A percentile compares a stretch with the other conserved stretches of the same genome.
phyloP scores from a whole-genome alignment of 2,797 vertebrate species.

The Okamejei kenojei region DNA sequence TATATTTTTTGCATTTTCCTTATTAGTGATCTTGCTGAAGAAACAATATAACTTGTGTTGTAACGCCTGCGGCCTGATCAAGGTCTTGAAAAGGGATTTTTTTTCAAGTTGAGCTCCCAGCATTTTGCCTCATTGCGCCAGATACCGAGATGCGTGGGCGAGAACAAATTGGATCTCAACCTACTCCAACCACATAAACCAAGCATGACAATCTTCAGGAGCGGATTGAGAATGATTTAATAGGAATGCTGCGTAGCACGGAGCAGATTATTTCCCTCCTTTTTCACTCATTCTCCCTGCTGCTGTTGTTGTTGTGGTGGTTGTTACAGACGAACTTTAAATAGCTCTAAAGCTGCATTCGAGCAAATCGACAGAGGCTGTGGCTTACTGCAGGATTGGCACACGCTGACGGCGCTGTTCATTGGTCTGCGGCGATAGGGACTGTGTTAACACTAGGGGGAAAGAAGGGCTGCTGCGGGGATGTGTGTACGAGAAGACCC shows the following conservation, averaged over 20 bases:
- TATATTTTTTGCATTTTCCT: background rate
- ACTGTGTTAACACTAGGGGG: background rate
- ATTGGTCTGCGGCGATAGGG: background rate
- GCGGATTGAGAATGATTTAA: background rate
- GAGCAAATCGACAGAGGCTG: background rate
- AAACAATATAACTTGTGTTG: background rate
- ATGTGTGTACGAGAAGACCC: background rate
- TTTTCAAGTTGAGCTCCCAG: background rate
- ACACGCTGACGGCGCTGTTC: background rate
- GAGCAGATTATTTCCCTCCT: background rate
- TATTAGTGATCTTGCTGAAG: background rate
- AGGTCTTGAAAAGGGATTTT: background rate
- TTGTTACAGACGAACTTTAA: background rate
- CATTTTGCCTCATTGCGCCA: background rate
- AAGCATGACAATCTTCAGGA: background rate
- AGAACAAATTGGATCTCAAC: conserved; percentile 26
- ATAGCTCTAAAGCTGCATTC: background rate
- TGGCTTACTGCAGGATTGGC: background rate
- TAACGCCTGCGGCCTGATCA: background rate
- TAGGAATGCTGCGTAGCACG: background rate
- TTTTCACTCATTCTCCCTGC: too few relatives aligned
- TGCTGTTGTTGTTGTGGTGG: background rate
- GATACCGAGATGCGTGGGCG: background rate
- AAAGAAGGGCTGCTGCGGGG: background rate
- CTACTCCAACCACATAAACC: background rate